Percentiles rank a stretch among this genome's conserved stretches.
phyloP scores from a whole-genome alignment of 2,888 invertebrate genomes.

The Leptothorax acervorum region DNA sequence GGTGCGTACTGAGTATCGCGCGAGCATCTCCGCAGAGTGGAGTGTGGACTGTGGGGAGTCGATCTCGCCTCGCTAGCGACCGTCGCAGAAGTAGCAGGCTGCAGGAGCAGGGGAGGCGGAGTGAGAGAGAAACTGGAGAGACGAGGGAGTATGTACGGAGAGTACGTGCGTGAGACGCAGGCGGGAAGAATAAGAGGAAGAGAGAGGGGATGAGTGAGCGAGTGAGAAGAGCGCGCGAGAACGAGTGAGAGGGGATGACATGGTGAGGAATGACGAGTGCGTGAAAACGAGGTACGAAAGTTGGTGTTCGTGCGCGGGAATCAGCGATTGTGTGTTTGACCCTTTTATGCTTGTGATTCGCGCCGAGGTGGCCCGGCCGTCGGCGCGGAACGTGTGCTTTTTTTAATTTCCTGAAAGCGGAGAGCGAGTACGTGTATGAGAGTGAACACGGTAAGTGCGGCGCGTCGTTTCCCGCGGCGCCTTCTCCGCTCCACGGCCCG shows the following conservation, averaged over 20 bases:
- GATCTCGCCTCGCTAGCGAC: conserved; percentile 70
- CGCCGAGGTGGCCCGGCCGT: conserved; percentile 73
- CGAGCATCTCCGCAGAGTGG: conserved; percentile 52
- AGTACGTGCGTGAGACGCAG: conserved; percentile 10
- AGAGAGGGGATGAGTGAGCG: conserved; percentile 43
- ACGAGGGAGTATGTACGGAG: neutral
- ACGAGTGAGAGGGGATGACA: conserved; percentile 62
- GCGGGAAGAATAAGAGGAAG: conserved; percentile 24
- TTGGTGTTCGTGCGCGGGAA: conserved; percentile 83
- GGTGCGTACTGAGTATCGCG: conserved; percentile 78
- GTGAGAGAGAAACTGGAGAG: conserved; percentile 2
- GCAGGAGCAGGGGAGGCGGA: neutral
- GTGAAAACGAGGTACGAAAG: conserved; percentile 83
- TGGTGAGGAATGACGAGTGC: conserved; percentile 76
- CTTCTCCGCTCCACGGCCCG: conserved; percentile 57
- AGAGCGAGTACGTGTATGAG: conserved; percentile 74
- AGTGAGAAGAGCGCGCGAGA: conserved; percentile 44
- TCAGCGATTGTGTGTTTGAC: conserved; percentile 82
- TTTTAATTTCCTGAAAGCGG: conserved; percentile 72
- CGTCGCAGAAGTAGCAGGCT: conserved; percentile 64
- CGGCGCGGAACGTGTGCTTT: conserved; percentile 79
- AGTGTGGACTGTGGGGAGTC: conserved; percentile 29
- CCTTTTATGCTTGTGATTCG: conserved; percentile 80
- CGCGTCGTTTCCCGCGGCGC: conserved; percentile 63
- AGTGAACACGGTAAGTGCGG: conserved; percentile 77